A percentile compares a stretch with the other conserved stretches of the same genome.
Evolutionary conservation across 1,140 invertebrate genomes (phyloP).

Genomic region (Drosophila funebris): DNA sequence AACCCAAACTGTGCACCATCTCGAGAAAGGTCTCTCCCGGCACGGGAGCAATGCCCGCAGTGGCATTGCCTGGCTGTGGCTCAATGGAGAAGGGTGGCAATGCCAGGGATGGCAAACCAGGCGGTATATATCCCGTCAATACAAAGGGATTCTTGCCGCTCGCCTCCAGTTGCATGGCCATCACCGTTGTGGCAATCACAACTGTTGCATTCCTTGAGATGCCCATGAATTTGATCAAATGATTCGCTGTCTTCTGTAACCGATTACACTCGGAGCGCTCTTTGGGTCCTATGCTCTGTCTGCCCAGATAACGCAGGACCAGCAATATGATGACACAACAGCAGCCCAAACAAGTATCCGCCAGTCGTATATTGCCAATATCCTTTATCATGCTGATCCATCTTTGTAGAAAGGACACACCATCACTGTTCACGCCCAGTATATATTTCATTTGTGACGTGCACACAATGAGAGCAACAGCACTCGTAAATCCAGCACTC

Average conservation of each 20-base stretch:
- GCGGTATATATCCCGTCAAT: slow-evolving; percentile 86
- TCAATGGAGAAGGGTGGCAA: slow-evolving; percentile 87
- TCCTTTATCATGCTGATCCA: slow-evolving; percentile 88
- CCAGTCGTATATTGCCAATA: slow-evolving; percentile 86
- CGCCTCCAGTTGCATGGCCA: slow-evolving; percentile 85
- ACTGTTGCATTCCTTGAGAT: slow-evolving; percentile 92
- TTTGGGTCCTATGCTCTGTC: slow-evolving; percentile 86
- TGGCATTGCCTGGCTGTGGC: slow-evolving; percentile 67
- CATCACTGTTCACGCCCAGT: slow-evolving; percentile 91
- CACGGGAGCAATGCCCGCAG: slow-evolving; percentile 80
- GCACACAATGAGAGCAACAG: slow-evolving; percentile 96
- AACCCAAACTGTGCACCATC: slow-evolving; percentile 90
- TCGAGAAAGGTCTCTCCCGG: slow-evolving; percentile 85
- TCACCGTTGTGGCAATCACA: slow-evolving; percentile 87
- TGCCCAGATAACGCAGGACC: slow-evolving; percentile 87
- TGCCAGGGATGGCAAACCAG: slow-evolving; percentile 87
- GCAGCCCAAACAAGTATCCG: slow-evolving; percentile 89
- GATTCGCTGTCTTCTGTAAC: slow-evolving; percentile 84
- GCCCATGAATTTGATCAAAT: slow-evolving; percentile 87
- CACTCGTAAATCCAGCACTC: slow-evolving; percentile 97
- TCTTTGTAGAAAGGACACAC: slow-evolving; percentile 89
- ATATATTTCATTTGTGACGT: slow-evolving; percentile 95
- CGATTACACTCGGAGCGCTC: slow-evolving; percentile 84
- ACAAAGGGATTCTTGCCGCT: slow-evolving; percentile 58
- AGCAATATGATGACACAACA: slow-evolving; percentile 89